Evolutionary conservation across 2,113 vertebrate genomes (phyloP).

Genomic region (Illadopsis cleaveri): DNA sequence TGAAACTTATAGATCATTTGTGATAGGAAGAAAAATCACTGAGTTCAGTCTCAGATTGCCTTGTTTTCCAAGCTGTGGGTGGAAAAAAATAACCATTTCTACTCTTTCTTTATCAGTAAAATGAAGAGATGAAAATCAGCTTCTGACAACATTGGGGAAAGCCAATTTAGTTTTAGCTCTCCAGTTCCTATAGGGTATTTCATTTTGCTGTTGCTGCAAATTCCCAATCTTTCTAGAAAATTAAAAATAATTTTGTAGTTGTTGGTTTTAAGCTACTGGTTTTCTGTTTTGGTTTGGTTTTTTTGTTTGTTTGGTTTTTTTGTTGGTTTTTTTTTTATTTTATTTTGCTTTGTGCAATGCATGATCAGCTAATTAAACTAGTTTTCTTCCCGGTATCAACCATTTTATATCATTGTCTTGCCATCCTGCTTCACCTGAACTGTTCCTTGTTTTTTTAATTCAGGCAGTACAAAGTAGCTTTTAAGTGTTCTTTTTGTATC

Average conservation of each 20-base stretch:
- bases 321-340: not conserved
- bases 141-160: conserved; percentile 50
- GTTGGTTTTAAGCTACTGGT: not conserved
- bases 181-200: not conserved
- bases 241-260: not conserved
- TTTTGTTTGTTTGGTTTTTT: too few species aligned
- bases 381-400: not conserved
- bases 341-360: not conserved
- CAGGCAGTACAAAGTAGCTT: not conserved
- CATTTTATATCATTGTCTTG: not conserved
- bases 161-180: conserved; percentile 27
- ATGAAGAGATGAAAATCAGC: conserved; percentile 61
- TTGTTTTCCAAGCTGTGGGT: conserved; percentile 29
- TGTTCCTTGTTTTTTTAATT: not conserved
- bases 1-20: conserved; percentile 80
- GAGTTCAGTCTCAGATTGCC: conserved; percentile 65
- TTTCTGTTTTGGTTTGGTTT: too few species aligned
- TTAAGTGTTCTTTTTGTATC: not conserved
- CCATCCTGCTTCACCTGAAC: not conserved
- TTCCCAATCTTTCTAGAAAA: not conserved
- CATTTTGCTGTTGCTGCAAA: not conserved
- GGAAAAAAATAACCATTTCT: conserved; percentile 44
- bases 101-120: conserved; percentile 60
- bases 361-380: not conserved
- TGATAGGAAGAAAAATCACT: conserved; percentile 76